Evolutionary conservation across 2,797 vertebrate genomes (phyloP), one percentile per base, ranked within the genome.

Genomic region (Enteromius anoplus): DNA sequence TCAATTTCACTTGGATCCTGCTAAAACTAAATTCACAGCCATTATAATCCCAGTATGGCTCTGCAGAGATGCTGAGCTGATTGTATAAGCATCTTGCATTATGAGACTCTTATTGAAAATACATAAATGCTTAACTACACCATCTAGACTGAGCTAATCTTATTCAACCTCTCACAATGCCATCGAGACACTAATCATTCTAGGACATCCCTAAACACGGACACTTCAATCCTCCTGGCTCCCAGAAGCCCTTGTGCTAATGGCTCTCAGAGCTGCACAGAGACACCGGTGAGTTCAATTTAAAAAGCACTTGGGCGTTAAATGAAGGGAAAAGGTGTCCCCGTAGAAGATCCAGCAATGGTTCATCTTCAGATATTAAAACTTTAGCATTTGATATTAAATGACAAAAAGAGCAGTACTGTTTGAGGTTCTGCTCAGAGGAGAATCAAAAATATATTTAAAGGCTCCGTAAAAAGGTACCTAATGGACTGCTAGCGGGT

Each of bases 271-370:
- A 65, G 60, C 81, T 55, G 51, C 51, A 23, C 42, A 32, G 32
- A 82, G 75, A 78, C 75, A 82, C 80, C 55, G 71, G 83, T 80
- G 71, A 42, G 26, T 65, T 85, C 75, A 53, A 71, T 84, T 84
- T 85, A 85, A 86, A 75, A 69, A 80, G 70, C 69, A 47, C 75
- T 78, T 71, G 73, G 60, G 32, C 45, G 78, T 84, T 85, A 84
- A 85, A 66, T 70, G 34, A 82, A 47, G 66, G 32, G n/a, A 68
- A 53, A n/a, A 66, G 32, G 69, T 75, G 40, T 86, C 69, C 29
- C 21, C 40, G 64, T 45, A 66, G 58, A 23, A 32, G n/a, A 82
- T 32, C 60, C 53, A 66, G n/a, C 0, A 69, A 79, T 73, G 49
- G 49, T 60, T 23, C 60, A 49, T 76, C 77, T 66, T 71, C 34